A percentile compares a stretch with the other conserved stretches of the same genome.
phyloP scores from a whole-genome alignment of 2,113 vertebrate species.

The Silurus asotus region DNA sequence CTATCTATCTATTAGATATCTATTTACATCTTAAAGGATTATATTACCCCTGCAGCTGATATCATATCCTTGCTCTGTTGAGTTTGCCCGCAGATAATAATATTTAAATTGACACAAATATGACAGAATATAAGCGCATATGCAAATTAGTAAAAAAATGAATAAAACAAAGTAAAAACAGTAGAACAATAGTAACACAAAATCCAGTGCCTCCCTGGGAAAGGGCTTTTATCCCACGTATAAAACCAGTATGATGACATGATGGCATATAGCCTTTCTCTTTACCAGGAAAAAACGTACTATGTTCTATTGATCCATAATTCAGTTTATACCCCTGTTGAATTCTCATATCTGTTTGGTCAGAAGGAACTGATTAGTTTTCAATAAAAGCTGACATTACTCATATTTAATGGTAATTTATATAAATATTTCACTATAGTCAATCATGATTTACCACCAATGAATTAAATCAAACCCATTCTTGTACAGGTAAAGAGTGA shows the following conservation, averaged over 20 bases:
- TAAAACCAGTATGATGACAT: neutral
- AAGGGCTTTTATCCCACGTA: neutral
- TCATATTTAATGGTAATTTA: too few relatives aligned
- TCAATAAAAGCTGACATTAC: neutral
- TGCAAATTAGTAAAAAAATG: neutral
- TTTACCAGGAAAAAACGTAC: neutral
- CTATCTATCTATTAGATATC: too few relatives aligned
- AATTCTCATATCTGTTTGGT: neutral
- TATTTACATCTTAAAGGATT: too few relatives aligned
- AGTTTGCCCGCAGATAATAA: neutral
- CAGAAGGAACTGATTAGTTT: neutral
- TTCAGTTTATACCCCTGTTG: neutral
- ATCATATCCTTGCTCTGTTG: neutral
- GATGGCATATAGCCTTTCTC: neutral
- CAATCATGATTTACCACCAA: too few relatives aligned
- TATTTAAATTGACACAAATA: neutral
- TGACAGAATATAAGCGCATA: neutral
- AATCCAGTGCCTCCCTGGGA: neutral
- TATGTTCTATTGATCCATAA: neutral
- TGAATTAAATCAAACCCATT: neutral
- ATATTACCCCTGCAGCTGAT: neutral
- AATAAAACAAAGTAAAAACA: neutral
- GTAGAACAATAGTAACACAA: neutral
- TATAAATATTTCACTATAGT: too few relatives aligned
- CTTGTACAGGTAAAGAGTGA: conserved; percentile 15